Base-by-base conservation (phyloP, 2,797 vertebrate species). In the Columba guinea region DNA sequence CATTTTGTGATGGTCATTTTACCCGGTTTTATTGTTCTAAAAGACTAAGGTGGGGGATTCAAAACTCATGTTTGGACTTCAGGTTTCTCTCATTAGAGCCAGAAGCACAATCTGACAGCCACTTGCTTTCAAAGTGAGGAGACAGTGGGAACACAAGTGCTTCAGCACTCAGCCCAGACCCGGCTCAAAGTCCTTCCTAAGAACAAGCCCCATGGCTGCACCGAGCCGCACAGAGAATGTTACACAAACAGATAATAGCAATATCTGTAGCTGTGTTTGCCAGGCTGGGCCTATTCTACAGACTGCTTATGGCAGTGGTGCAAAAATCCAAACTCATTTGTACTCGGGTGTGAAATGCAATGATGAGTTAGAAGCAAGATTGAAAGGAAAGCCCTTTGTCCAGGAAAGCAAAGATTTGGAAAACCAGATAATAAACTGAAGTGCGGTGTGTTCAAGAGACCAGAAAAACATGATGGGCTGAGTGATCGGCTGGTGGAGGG, bases 311-410 rank as follows among this genome's bases (percentile, higher is more conserved):
- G 46, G 67, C 70, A 75, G 28, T 34, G 41, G 24, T 12, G 34
- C 23, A 60, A 46, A 46, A 78, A 27, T 5, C 35, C 46, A 60
- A 2, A 12, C 81, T 13, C 56, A 69, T 51, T 84, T 37, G 56
- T n/a, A 30, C 32, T 34, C 48, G 1, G 52, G 23, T 34, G 46
- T 63, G 55, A 53, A 69, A 49, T 5, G 13, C 1, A 60, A 65
- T 2, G 0, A 24, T 0, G 0, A 53, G 35, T 20, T 18, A 30
- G 70, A 21, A 76, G 7, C 44, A 60, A 60, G 78, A 76, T 1
- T 21, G 60, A 75, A 74, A 60, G 41, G 79, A n/a, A 80, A 63
- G 11, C 26, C 24, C 35, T 89, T 87, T 58, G 70, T 6, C 46
- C 22, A 35, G 65, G 46, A 59, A 85, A 85, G 58, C 53, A 59